Percentiles rank a stretch among this genome's conserved stretches.
phyloP scores from a whole-genome alignment of 64 coral and sea anemone genomes.

The Dendronephthya gigantea region DNA sequence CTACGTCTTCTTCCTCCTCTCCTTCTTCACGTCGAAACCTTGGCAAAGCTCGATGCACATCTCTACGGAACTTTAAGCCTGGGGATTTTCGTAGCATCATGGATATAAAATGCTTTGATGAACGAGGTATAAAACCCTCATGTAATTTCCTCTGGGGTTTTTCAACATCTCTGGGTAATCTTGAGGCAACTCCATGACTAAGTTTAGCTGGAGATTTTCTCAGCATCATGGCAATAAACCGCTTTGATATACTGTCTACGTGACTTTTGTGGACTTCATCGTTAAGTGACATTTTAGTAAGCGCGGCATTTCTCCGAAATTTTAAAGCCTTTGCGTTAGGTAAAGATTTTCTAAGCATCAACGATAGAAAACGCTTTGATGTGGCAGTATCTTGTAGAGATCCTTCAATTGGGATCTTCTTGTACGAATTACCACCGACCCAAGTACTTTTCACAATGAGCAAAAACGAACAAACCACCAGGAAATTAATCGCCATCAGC shows the following conservation, averaged over 20 bases:
- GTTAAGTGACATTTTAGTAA: neutral
- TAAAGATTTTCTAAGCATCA: neutral
- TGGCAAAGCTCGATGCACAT: neutral
- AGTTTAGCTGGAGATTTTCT: neutral
- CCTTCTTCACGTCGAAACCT: neutral
- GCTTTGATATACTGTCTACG: neutral
- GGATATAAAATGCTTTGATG: neutral
- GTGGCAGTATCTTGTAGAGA: neutral
- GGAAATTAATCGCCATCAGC: neutral
- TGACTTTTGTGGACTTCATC: neutral
- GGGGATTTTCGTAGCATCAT: neutral
- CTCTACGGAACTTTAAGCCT: neutral
- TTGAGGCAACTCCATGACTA: too few relatives aligned
- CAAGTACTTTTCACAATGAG: neutral
- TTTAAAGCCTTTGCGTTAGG: neutral
- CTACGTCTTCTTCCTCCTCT: too few relatives aligned
- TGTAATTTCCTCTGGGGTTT: neutral
- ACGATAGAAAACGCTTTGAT: neutral
- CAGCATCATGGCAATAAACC: neutral
- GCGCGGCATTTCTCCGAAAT: too few relatives aligned
- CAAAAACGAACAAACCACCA: neutral
- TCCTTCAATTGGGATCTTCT: neutral
- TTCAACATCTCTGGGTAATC: too few relatives aligned
- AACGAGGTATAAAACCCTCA: neutral
- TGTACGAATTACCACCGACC: neutral